phyloP scores from a whole-genome alignment of 35 echinoderm and acorn worm species.

The Acanthaster planci region DNA sequence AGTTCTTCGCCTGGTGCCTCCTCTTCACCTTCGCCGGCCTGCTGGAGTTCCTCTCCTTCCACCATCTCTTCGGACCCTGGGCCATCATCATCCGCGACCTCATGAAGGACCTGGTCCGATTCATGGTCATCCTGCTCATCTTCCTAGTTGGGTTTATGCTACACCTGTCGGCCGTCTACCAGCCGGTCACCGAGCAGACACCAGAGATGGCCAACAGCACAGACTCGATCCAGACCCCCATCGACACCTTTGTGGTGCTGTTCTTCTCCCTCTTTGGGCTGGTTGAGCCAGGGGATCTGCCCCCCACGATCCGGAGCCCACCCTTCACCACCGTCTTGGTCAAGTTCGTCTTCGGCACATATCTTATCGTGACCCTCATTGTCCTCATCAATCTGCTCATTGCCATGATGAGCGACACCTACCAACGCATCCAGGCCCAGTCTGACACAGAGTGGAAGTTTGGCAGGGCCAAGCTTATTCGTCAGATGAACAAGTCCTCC shows the following conservation, averaged over 20 bases:
- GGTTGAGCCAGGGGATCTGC: conserved; percentile 77
- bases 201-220: background rate
- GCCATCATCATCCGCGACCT: conserved; percentile 97
- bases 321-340: conserved; percentile 61
- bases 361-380: conserved; percentile 98
- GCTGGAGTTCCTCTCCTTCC: conserved; percentile 93
- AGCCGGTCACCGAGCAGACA: conserved; percentile 67
- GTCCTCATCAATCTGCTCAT: conserved; percentile 96
- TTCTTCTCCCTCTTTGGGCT: conserved; percentile 97
- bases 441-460: conserved; percentile 99
- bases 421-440: conserved; percentile 97
- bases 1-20: conserved; percentile 92
- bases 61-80: conserved; percentile 97
- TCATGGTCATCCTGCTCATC: conserved; percentile 95
- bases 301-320: conserved; percentile 64
- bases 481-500: conserved; percentile 94
- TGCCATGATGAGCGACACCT: conserved; percentile 99
- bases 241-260: conserved; percentile 82
- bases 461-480: conserved; percentile 91
- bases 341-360: conserved; percentile 91
- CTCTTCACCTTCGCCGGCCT: conserved; percentile 84
- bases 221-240: conserved; percentile 58
- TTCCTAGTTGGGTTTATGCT: conserved; percentile 95
- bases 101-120: conserved; percentile 90
- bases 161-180: conserved; percentile 91